Evolutionary conservation across 2,113 vertebrate genomes (phyloP).

Genomic region (Sphyrna mokarran): DNA sequence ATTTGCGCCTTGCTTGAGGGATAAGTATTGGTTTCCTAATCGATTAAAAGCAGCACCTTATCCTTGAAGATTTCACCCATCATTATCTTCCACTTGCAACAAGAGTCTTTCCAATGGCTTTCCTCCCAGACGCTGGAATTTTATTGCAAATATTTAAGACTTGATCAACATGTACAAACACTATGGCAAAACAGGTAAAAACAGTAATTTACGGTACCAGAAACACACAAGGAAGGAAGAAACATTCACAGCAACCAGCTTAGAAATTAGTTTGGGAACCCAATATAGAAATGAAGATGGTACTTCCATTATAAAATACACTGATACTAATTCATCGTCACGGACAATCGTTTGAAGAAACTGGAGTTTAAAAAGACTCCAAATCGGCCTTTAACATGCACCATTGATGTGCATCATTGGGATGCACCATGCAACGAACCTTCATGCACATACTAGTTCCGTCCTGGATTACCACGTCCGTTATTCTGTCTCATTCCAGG

Average conservation of each 20-base stretch:
- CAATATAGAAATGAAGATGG: neutral
- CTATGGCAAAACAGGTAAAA: slow-evolving; percentile 18
- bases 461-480: neutral
- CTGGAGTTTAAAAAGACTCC: slow-evolving; percentile 17
- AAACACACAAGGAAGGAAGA: neutral
- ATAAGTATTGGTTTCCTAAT: neutral
- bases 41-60: neutral
- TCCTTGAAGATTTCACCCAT: neutral
- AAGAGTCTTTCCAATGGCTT: neutral
- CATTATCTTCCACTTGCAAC: neutral
- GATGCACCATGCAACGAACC: slow-evolving; percentile 13
- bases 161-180: slow-evolving; percentile 21
- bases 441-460: slow-evolving; percentile 25
- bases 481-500: neutral
- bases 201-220: neutral
- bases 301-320: slow-evolving; percentile 27
- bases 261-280: slow-evolving; percentile 27
- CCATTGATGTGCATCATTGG: neutral
- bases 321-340: slow-evolving; percentile 20
- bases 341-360: slow-evolving; percentile 2
- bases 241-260: slow-evolving; percentile 23
- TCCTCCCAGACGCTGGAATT: slow-evolving; percentile 17
- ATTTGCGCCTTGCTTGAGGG: neutral
- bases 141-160: slow-evolving; percentile 36
- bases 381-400: slow-evolving; percentile 21